Percentiles rank a stretch among this genome's conserved stretches.
Conservation (phyloP, 2,888 invertebrate species). For the Acanthosepion pharaonis region DNA sequence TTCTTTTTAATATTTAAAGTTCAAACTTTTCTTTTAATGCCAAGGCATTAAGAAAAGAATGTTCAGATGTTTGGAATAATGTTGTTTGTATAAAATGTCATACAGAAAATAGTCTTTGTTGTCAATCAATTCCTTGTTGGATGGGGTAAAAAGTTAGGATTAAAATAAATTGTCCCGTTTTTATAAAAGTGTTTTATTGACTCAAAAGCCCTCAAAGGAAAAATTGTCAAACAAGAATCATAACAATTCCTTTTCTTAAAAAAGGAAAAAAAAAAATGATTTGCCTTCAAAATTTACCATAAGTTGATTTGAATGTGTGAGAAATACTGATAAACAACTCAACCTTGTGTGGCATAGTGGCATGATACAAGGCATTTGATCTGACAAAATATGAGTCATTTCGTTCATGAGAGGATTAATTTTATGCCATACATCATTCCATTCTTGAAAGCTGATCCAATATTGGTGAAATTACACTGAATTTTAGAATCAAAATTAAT, state of each 20-base stretch:
- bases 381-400: not conserved
- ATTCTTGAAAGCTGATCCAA: too few relatives aligned
- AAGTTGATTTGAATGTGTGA: not conserved
- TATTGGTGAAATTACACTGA: too few relatives aligned
- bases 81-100: conserved; percentile 14
- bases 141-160: not conserved
- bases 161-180: conserved; percentile 1
- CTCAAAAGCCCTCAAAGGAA: not conserved
- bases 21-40: not conserved
- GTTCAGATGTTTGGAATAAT: not conserved
- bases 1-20: too few relatives aligned
- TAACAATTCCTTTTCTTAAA: not conserved
- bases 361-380: not conserved
- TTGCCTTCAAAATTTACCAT: not conserved
- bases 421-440: too few relatives aligned
- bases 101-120: conserved; percentile 1
- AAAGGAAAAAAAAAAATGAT: too few relatives aligned
- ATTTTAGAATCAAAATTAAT: too few relatives aligned
- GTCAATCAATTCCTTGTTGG: not conserved
- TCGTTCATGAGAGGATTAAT: too few relatives aligned
- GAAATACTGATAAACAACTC: not conserved
- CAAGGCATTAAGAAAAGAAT: not conserved
- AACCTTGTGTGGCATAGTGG: not conserved
- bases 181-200: not conserved
- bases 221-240: conserved; percentile 12